Evolutionary conservation across 1,140 invertebrate species (phyloP).

Genomic region (Drosophila repleta): DNA sequence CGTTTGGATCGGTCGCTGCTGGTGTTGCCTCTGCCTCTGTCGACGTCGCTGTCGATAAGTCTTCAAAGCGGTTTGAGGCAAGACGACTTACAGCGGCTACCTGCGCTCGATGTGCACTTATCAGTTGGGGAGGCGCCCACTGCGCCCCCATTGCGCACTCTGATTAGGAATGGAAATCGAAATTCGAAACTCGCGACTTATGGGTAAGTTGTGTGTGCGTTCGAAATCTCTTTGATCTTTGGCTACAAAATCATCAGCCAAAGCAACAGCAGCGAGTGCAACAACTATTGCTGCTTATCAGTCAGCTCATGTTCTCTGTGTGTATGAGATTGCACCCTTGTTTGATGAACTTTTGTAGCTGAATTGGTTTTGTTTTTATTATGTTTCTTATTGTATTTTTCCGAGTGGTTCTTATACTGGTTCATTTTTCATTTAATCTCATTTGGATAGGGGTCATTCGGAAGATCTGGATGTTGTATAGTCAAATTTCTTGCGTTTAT

Average conservation of each 20-base stretch:
- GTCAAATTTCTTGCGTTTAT: too few species aligned
- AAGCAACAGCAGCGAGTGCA: not conserved
- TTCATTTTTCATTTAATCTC: not conserved
- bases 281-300: conserved; percentile 7
- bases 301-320: not conserved
- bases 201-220: not conserved
- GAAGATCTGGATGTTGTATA: too few species aligned
- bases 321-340: not conserved
- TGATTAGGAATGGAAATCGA: conserved; percentile 44
- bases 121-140: conserved; percentile 39
- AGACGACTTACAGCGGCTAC: conserved; percentile 19
- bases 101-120: conserved; percentile 41
- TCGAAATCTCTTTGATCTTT: conserved; percentile 32
- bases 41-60: conserved; percentile 22
- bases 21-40: conserved; percentile 11
- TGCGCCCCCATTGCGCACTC: conserved; percentile 7
- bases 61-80: not conserved
- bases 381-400: not conserved
- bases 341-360: not conserved
- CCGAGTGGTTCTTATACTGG: not conserved
- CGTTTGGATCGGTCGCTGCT: conserved; percentile 26
- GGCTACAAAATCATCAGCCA: not conserved
- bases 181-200: conserved; percentile 7
- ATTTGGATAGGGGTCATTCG: too few species aligned
- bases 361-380: not conserved